phyloP scores from a whole-genome alignment of 1,140 invertebrate genomes.

The Archivesica marissinica region DNA sequence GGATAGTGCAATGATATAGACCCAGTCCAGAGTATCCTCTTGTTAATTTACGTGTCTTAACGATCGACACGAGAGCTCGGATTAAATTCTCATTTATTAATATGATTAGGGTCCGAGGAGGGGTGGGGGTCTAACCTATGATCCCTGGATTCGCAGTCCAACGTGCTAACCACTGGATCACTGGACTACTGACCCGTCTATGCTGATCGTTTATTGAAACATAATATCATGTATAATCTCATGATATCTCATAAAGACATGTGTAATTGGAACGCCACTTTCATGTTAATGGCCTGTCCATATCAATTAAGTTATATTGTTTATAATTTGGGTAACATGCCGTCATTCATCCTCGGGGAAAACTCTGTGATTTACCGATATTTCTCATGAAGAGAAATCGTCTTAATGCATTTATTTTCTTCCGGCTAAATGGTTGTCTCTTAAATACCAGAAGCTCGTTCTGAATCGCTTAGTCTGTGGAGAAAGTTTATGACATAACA shows the following conservation, averaged over 20 bases:
- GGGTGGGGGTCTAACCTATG: too few species aligned
- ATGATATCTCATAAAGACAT: not conserved
- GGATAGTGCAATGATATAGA: too few species aligned
- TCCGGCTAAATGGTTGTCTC: not conserved
- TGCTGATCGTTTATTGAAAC: not conserved
- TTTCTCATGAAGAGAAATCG: not conserved
- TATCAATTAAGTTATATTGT: constrained; percentile 18
- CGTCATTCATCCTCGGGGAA: not conserved
- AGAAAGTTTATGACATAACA: too few species aligned
- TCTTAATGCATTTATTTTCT: constrained; percentile 21
- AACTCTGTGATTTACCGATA: not conserved
- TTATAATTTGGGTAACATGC: constrained; percentile 12
- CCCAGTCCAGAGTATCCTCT: too few species aligned
- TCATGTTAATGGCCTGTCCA: constrained; percentile 2
- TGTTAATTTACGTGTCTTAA: too few species aligned
- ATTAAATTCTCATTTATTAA: too few species aligned
- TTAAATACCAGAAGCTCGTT: not conserved
- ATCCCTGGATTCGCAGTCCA: too few species aligned
- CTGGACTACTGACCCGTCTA: too few species aligned
- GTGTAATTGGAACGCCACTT: not conserved
- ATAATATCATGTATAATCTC: not conserved
- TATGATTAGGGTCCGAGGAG: too few species aligned
- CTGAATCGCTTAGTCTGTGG: too few species aligned
- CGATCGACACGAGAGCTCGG: too few species aligned
- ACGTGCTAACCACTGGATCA: too few species aligned